Evolutionary conservation across 2,797 vertebrate species (phyloP), one percentile per base, ranked within the genome.

Genomic region (Sebastes nivosus): DNA sequence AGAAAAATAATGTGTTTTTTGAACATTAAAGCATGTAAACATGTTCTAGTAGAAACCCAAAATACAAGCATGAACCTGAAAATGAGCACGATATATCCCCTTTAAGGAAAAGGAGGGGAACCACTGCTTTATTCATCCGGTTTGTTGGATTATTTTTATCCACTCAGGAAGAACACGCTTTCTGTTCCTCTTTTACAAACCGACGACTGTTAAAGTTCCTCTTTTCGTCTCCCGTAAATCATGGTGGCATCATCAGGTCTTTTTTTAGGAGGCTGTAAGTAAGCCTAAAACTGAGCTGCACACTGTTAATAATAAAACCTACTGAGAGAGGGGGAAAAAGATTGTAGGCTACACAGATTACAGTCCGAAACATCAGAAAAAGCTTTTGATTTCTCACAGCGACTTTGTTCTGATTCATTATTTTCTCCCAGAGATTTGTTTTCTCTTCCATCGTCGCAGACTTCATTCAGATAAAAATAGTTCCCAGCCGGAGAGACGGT

Each of bases 171-270:
- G 75, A 34, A 32, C 32, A 32, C 1, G 1, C 29, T 77, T 65
- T 78, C 79, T 79, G 82, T 93, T 93, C 90, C 92, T 89, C 84
- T 92, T 93, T 93, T 77, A 50, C 66, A 82, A 93, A 93, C 90
- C 0, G 87, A 81, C 83, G 20, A 16, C 59, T 34, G 46, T 68
- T 77, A 18, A 12, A 91, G 27, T 94, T 94, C 92, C 92, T 83
- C 88, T 84, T 92, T 88, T 85, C 72, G 5, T 65, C 76, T 85
- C 73, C 82, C 14, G 79, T 77, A 75, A 89, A 83, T 57, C 70
- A 9, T 61, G 6, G 12, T 60, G 6, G 46, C 63, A 55, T 70
- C 52, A 70, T 30, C 25, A 11, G 67, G 9, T 66, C 4, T 75
- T 60, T 46, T 79, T 67, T 75, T 60, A 58, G 46, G 34, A 12